Conservation (phyloP, 2,113 vertebrate species). For the Struthio camelus region DNA sequence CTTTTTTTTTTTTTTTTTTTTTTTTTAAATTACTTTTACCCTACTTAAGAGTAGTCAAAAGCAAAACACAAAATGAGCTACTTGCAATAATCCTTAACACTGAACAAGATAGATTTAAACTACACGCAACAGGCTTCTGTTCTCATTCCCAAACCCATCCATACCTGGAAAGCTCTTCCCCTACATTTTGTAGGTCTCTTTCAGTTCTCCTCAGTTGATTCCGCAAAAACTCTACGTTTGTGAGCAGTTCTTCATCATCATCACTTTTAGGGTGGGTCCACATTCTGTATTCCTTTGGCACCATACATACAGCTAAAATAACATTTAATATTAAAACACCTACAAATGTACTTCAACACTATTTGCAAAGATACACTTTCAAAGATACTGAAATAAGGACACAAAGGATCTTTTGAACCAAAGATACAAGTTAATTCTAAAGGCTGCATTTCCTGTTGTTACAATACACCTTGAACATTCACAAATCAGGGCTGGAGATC, state of each 20-base stretch:
- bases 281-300: conserved; percentile 34
- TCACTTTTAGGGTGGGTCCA: conserved; percentile 33
- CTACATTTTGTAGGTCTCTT: conserved; percentile 70
- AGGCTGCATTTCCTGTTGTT: background rate
- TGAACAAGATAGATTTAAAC: background rate
- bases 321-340: background rate
- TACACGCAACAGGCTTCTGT: background rate
- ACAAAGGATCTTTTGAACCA: no score
- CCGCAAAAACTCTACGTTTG: conserved; percentile 74
- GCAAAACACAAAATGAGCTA: background rate
- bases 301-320: conserved; percentile 3
- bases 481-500: background rate
- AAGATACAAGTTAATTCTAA: background rate
- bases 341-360: accelerated
- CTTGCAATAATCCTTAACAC: background rate
- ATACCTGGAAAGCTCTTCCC: conserved; percentile 77
- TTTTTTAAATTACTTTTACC: background rate
- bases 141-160: background rate
- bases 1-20: no score
- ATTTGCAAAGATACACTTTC: background rate
- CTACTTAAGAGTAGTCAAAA: background rate
- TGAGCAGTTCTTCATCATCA: conserved; percentile 68
- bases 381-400: background rate
- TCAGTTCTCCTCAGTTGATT: conserved; percentile 78
- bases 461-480: background rate